Conservation (phyloP, 2,113 vertebrate species). For the Pseudonaja textilis region DNA sequence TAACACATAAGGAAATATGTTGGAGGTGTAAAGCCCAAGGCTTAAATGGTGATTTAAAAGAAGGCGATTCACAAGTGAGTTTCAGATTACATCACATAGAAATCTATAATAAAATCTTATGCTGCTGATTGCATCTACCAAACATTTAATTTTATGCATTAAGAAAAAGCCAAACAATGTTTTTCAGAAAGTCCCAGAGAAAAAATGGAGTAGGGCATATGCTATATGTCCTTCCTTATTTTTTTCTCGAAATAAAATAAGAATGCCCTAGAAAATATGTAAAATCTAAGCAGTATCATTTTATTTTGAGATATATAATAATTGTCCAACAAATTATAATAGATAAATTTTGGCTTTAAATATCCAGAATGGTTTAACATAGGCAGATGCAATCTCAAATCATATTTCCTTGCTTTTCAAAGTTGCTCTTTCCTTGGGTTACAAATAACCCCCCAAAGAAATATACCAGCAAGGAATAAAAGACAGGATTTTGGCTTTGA, state of each 20-base stretch:
- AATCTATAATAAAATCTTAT: conserved; percentile 24
- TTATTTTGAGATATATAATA: background rate
- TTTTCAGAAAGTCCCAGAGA: background rate
- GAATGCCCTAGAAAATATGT: background rate
- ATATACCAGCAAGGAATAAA: background rate
- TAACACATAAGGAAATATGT: conserved; percentile 35
- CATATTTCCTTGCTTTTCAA: background rate
- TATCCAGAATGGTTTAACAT: background rate
- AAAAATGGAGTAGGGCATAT: background rate
- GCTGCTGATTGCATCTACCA: background rate
- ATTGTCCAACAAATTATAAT: background rate
- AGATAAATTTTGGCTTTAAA: background rate
- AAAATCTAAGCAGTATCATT: background rate
- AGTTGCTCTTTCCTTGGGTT: background rate
- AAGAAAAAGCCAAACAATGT: background rate
- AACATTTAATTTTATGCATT: conserved; percentile 12
- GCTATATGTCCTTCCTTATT: background rate
- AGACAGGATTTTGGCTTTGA: background rate
- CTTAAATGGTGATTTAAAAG: conserved; percentile 33
- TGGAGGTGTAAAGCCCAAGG: conserved; percentile 23
- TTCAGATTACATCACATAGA: conserved; percentile 31
- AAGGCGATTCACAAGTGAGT: conserved; percentile 22
- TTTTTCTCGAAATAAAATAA: conserved; percentile 3
- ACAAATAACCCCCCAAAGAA: background rate
- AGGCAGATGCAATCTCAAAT: background rate